A percentile compares a stretch with the other conserved stretches of the same genome.
phyloP scores from a whole-genome alignment of 2,888 invertebrate species.

The Atherix ibis region DNA sequence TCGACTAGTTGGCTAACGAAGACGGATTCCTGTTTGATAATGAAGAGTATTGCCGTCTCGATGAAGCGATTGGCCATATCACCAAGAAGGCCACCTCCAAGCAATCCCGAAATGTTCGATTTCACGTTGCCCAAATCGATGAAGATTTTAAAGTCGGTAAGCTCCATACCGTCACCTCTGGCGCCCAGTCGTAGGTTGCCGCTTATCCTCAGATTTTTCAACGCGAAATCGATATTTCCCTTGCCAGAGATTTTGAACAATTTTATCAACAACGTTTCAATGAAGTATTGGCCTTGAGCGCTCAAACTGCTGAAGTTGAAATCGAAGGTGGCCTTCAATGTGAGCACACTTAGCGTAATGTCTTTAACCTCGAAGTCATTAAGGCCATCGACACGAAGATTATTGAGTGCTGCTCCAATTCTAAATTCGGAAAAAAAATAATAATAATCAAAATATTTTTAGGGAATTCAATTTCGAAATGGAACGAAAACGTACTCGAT shows the following conservation, averaged over 20 bases:
- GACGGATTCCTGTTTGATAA: neutral
- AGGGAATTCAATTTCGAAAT: too few species aligned
- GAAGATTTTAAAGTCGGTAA: slow-evolving; percentile 15
- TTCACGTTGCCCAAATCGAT: slow-evolving; percentile 19
- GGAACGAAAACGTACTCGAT: too few species aligned
- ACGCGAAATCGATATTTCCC: slow-evolving; percentile 7
- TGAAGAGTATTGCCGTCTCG: neutral
- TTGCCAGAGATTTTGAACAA: slow-evolving; percentile 6
- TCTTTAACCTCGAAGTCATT: slow-evolving; percentile 19
- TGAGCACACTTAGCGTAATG: slow-evolving; percentile 18
- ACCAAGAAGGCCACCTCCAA: neutral
- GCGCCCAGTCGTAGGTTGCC: slow-evolving; percentile 7
- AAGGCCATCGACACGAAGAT: slow-evolving; percentile 14
- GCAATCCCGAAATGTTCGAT: slow-evolving; percentile 22
- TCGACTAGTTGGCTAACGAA: neutral
- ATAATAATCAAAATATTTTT: too few species aligned
- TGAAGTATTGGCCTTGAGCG: slow-evolving; percentile 17
- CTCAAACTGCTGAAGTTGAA: slow-evolving; percentile 19
- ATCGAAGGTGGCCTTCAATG: slow-evolving; percentile 20
- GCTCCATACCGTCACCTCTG: slow-evolving; percentile 4
- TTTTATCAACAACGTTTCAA: slow-evolving; percentile 12
- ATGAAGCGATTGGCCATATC: neutral
- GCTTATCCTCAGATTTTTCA: slow-evolving; percentile 7
- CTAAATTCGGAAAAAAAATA: slow-evolving; percentile 1
- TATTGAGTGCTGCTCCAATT: neutral